Evolutionary conservation across 2,797 vertebrate species (phyloP), one percentile per base, ranked within the genome.

Genomic region (Carcharodon carcharias): DNA sequence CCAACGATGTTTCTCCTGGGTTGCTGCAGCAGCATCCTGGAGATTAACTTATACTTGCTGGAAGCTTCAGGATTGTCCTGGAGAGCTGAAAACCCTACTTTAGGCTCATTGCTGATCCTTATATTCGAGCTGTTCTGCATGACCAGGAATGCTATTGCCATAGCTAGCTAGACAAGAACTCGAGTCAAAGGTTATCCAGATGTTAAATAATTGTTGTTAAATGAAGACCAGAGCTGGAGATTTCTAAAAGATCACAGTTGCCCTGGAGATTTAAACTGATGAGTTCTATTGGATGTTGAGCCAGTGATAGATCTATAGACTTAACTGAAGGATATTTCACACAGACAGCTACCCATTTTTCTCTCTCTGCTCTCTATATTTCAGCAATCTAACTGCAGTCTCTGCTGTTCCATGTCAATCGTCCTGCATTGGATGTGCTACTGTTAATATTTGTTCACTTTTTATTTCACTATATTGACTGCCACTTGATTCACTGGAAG

Each of bases 281-380:
- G 67, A 85, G 18, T 85, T 45, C 5, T 50, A 85, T 85, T 50
- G 45, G 82, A 77, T 77, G 80, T 23, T 50, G 56, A 23, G 21
- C 40, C 18, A 21, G 80, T 85, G 80, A 85, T 85, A 85, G 40
- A 85, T 85, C 45, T 50, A 21, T 63, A n/a, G 58, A 35, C 35
- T 85, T 63, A n/a, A 92, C 2, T 63, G 56, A 95, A 71, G 67
- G 40, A 95, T 26, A 54, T 95, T 95, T 95, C 93, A 95, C 40
- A 50, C 7, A 31, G 67, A 35, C 40, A 67, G n/a, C 65, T 54
- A 71, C 4, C 58, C 23, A 95, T 71, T 95, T 71, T 71, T 95
- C n/a, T 71, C 63, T 21, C 40, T 69, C 40, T 11, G 40, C 67
- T 54, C 23, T 69, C 45, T 67, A 73, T 95, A 69, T 54, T 54